Percentiles rank a stretch among this genome's conserved stretches.
Conservation (phyloP, 2,888 invertebrate genomes). For the Timandra comae region DNA sequence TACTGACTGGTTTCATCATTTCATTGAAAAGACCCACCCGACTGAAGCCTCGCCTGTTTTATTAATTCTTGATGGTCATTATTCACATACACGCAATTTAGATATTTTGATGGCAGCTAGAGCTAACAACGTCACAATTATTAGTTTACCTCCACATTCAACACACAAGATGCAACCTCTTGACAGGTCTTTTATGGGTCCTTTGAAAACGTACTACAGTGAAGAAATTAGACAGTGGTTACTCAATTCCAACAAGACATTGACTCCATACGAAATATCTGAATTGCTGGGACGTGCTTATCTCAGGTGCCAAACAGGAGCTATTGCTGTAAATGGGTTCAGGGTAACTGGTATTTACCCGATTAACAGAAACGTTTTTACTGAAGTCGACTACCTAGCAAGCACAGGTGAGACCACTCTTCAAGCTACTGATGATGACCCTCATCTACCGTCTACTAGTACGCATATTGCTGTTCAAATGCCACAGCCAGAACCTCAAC, state of each 20-base stretch:
- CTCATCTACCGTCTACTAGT: too few relatives aligned
- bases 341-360: constrained; percentile 10
- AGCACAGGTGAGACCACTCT: too few relatives aligned
- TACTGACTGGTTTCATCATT: constrained; percentile 5
- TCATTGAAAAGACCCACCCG: constrained; percentile 11
- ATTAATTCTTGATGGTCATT: constrained; percentile 23
- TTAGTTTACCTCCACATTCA: constrained; percentile 3
- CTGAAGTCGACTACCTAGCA: constrained; percentile 2
- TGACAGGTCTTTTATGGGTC: constrained; percentile 2
- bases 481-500: too few relatives aligned
- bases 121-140: constrained; percentile 3
- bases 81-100: constrained; percentile 18
- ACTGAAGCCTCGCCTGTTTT: constrained; percentile 20
- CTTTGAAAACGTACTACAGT: too few relatives aligned
- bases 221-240: constrained; percentile 27
- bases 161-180: constrained; percentile 2
- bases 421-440: too few relatives aligned
- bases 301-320: constrained; percentile 10
- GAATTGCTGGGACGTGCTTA: constrained; percentile 21
- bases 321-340: constrained; percentile 18
- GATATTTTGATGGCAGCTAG: constrained; percentile 15
- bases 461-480: too few relatives aligned
- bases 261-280: constrained; percentile 14
- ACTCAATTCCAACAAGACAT: constrained; percentile 8
- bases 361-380: constrained; percentile 1